Conservation (phyloP, 2,888 invertebrate genomes). For the Nycteola revayana region DNA sequence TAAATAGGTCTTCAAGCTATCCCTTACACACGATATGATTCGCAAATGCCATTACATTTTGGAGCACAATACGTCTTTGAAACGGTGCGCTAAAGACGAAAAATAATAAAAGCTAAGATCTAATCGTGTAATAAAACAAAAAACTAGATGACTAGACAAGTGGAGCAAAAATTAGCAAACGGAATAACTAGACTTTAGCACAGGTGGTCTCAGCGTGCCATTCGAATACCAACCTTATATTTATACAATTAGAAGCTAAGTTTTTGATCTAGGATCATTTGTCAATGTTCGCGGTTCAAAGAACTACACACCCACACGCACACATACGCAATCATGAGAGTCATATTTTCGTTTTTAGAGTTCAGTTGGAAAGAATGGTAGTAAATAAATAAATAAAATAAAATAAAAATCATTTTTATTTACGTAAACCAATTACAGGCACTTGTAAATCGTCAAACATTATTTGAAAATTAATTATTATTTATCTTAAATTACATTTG, state of each 20-base stretch:
- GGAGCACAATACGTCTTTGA: constrained; percentile 14
- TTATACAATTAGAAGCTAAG: neutral
- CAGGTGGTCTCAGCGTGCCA: constrained; percentile 11
- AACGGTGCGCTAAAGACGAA: constrained; percentile 19
- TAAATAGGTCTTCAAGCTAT: too few relatives aligned
- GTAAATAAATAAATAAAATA: too few relatives aligned
- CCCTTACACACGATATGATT: too few relatives aligned
- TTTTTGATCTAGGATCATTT: constrained; percentile 15
- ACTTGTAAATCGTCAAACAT: too few relatives aligned
- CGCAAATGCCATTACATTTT: constrained; percentile 2
- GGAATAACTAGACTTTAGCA: constrained; percentile 4
- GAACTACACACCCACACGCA: constrained; percentile 61
- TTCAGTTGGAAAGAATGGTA: constrained; percentile 17
- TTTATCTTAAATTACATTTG: too few relatives aligned
- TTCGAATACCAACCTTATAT: constrained; percentile 17
- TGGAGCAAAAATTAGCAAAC: constrained; percentile 28
- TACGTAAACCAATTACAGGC: too few relatives aligned
- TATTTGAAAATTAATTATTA: too few relatives aligned
- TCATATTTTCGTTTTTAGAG: constrained; percentile 46
- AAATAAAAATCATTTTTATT: too few relatives aligned
- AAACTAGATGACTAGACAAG: constrained; percentile 29
- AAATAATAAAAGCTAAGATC: constrained; percentile 29
- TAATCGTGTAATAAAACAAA: constrained; percentile 27
- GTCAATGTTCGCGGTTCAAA: constrained; percentile 47
- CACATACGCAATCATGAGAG: constrained; percentile 17